Base-by-base conservation (phyloP, 2,797 vertebrate genomes). In the Pseudomugil gertrudae region DNA sequence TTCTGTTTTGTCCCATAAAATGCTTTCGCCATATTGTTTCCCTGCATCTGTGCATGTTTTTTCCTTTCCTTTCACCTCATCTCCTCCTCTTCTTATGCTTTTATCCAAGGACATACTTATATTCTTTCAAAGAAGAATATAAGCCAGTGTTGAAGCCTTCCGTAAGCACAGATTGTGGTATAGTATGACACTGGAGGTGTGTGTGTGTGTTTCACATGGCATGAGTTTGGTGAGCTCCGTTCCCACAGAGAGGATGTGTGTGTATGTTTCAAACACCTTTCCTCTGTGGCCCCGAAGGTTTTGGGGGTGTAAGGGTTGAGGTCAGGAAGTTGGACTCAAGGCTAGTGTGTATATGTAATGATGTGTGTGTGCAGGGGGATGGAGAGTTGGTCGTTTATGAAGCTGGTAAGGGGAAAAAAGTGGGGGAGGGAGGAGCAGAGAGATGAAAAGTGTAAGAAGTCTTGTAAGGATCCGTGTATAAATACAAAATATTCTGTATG, bases 251-350 rank as follows among this genome's bases (percentile, higher is more conserved):
- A 72, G 81, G 78, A 86, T 84, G 86, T 80, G 84, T 80, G 84
- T 86, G 82, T 75, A 70, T 62, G 83, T 85, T 89, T 87, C 80
- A 85, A 85, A 85, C 82, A 84, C 80, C 79, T 89, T 85, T 85
- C 81, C 83, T 81, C 76, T 88, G 61, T 29, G 84, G 74, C 77
- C 83, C 76, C 30, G 36, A 66, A 84, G 79, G 74, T 84, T 83
- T 84, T 36, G 30, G 74, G 63, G 69, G 63, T 66, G 54, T 72
- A 64, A n/a, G 64, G 51, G 67, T 65, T 73, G 79, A 79, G 83
- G 82, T 86, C 81, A 81, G 69, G 64, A 72, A 84, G 79, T 68
- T 71, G 69, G 79, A 50, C 48, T 26, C 10, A 21, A 50, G 11
- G 48, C 48, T 50, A 72, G 66, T 66, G 63, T 74, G 59, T 61